Percentiles rank a stretch among this genome's conserved stretches.
Evolutionary conservation across 2,797 vertebrate species (phyloP).

Genomic region (Columba guinea): DNA sequence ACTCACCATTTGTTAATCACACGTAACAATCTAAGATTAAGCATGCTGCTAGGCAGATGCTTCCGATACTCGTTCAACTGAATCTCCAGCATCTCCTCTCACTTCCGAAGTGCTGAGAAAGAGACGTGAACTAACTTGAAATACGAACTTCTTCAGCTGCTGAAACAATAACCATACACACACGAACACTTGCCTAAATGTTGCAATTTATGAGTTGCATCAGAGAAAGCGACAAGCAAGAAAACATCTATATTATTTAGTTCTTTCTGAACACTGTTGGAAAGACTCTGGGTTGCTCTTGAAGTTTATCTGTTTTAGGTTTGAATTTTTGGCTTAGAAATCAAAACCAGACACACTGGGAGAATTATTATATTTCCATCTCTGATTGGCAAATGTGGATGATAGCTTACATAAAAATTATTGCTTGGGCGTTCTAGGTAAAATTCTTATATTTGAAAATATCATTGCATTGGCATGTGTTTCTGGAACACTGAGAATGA

Average conservation of each 20-base stretch:
- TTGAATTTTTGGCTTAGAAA: not conserved
- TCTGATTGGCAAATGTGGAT: not conserved
- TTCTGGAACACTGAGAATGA: not conserved
- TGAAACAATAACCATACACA: not conserved
- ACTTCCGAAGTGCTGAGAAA: conserved; percentile 15
- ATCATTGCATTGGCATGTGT: not conserved
- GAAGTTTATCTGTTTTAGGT: not conserved
- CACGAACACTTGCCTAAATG: not conserved
- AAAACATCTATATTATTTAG: not conserved
- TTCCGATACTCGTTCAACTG: not conserved
- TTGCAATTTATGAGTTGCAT: not conserved
- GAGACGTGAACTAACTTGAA: conserved; percentile 33
- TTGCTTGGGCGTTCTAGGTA: not conserved
- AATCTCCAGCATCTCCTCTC: not conserved
- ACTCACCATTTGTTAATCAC: not conserved
- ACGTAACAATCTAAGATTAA: not conserved
- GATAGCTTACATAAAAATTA: not conserved
- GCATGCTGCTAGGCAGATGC: not conserved
- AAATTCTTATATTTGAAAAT: not conserved
- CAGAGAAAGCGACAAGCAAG: not conserved
- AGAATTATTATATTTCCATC: not conserved
- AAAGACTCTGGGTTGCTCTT: not conserved
- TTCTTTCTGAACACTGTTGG: not conserved
- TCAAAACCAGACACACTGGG: not conserved
- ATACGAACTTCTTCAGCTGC: not conserved